Evolutionary conservation across 2,888 invertebrate species (phyloP), one percentile per base, ranked within the genome.

Genomic region (Ormia ochracea): DNA sequence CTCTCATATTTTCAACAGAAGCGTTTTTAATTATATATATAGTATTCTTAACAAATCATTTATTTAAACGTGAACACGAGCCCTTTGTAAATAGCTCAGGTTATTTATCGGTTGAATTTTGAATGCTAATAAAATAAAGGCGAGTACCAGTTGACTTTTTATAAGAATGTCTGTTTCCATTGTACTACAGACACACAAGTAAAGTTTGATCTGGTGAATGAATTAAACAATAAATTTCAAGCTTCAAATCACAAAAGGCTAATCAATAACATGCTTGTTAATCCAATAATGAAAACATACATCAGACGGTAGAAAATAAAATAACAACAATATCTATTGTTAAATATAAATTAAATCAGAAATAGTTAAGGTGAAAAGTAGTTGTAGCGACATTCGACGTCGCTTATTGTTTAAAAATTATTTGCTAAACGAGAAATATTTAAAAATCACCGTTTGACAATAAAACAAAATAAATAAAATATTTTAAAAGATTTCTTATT

Each of bases 301-400:
- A 59, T 52, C 48, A 65, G 33, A 33, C 28, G 33, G 7, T 10
- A 43, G 26, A 14, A 72, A 28, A 36, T 33, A 52, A 21, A 26
- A 23, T 31, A 19, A 3, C 4, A 41, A 4, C 12, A 17, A 68
- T 33, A 19, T 56, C 61, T 38, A 26, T 74, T 74, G 65, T 79
- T 65, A 52, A 45, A 59, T 38, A 79, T 66, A 76, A 76, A 80
- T 76, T 66, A 80, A 72, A 72, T 76, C 61, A 76, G 48, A 72
- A 76, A 50, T 63, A 63, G 66, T 80, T 80, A 75, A 76, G 68
- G 68, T 73, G 79, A 80, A 77, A 77, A 81, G 77, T 74, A 81
- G 72, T 81, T 76, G 73, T 77, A 74, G 59, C 74, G 81, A 74
- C 81, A 81, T 74, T 69, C 69, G 77, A 81, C 59, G 73, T 77